A percentile compares a stretch with the other conserved stretches of the same genome.
Evolutionary conservation across 2,113 vertebrate species (phyloP).

Genomic region (Sinocyclocheilus anshuiensis): DNA sequence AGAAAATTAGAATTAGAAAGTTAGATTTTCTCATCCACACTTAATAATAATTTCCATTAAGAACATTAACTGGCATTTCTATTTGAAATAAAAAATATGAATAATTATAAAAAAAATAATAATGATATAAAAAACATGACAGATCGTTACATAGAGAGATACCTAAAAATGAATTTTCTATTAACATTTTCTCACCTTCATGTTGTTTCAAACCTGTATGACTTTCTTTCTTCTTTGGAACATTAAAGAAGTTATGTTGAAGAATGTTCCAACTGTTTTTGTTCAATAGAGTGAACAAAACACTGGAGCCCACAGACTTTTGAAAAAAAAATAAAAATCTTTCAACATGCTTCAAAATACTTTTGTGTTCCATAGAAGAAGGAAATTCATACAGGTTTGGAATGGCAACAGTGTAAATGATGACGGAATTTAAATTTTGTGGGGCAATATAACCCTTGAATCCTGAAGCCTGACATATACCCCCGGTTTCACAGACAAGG

Average conservation of each 20-base stretch:
- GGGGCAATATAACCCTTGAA: too few relatives aligned
- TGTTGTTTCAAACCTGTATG: background rate
- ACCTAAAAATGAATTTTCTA: too few relatives aligned
- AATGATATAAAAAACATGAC: background rate
- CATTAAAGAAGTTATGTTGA: background rate
- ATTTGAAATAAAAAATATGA: background rate
- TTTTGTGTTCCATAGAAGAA: background rate
- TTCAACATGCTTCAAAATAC: background rate
- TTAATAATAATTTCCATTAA: background rate
- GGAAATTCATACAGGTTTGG: background rate
- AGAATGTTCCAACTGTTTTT: background rate
- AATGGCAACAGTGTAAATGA: too few relatives aligned
- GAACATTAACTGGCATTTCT: background rate
- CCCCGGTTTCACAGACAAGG: too few relatives aligned
- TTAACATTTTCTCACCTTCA: background rate
- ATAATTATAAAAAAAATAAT: background rate
- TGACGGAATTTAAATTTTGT: too few relatives aligned
- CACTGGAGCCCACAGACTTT: background rate
- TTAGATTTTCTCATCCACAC: too few relatives aligned
- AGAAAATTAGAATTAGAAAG: too few relatives aligned
- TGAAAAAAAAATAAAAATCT: background rate
- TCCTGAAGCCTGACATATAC: too few relatives aligned
- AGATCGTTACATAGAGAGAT: background rate
- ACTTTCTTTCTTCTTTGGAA: background rate
- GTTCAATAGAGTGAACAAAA: background rate